Percentiles rank a stretch among this genome's conserved stretches.
Evolutionary conservation across 2,888 invertebrate genomes (phyloP).

Genomic region (Drosophila anomelani): DNA sequence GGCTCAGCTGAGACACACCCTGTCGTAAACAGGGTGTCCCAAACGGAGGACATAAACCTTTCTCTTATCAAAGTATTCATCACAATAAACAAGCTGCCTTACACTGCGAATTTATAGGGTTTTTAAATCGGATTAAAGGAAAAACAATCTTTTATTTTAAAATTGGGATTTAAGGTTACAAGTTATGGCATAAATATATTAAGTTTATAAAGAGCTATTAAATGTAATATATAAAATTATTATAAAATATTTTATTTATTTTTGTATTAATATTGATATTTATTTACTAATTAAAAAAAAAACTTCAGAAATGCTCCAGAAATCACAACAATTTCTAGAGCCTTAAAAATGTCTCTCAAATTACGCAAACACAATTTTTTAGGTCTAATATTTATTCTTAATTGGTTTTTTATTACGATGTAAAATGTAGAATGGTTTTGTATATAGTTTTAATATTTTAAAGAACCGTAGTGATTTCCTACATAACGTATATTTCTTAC

Average conservation of each 20-base stretch:
- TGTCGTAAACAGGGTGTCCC: conserved; percentile 34
- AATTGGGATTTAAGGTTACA: not conserved
- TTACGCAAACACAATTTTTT: too few relatives aligned
- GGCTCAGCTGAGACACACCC: conserved; percentile 22
- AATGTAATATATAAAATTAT: too few relatives aligned
- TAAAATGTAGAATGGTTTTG: not conserved
- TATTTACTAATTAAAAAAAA: not conserved
- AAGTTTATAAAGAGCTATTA: not conserved
- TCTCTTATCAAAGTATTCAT: not conserved
- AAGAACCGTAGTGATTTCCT: not conserved
- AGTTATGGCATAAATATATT: not conserved
- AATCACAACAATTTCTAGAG: not conserved
- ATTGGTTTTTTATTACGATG: too few relatives aligned
- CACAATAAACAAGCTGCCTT: not conserved
- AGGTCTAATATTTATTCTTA: too few relatives aligned
- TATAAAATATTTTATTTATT: not conserved
- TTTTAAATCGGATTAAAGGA: not conserved
- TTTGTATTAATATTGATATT: not conserved
- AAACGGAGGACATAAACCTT: not conserved
- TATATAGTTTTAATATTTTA: not conserved
- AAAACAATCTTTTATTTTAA: not conserved
- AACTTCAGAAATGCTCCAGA: not conserved
- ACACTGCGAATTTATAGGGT: not conserved
- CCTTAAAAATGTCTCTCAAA: too few relatives aligned
- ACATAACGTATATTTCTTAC: not conserved